A percentile compares a stretch with the other conserved stretches of the same genome.
phyloP scores from a whole-genome alignment of 1,140 invertebrate genomes.

The Drosophila novamexicana region DNA sequence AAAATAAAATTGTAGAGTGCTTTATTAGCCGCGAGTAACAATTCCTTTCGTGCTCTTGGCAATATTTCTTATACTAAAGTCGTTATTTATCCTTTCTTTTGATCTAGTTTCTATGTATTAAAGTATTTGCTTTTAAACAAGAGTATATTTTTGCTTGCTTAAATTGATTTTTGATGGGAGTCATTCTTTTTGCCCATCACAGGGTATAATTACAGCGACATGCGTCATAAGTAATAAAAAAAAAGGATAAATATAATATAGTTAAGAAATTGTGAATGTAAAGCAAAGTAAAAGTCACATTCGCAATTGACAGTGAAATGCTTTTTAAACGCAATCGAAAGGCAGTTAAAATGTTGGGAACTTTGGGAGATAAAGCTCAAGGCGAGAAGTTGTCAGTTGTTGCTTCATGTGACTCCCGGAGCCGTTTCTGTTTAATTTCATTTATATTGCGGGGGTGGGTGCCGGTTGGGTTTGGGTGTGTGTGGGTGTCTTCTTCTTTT shows the following conservation, averaged over 20 bases:
- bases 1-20: background rate
- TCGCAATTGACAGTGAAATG: constrained; percentile 78
- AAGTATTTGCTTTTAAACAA: no score
- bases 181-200: background rate
- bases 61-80: no score
- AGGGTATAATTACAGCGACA: constrained; percentile 55
- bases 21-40: no score
- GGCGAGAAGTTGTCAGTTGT: constrained; percentile 39
- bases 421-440: constrained; percentile 56
- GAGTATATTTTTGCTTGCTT: no score
- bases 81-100: no score
- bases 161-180: no score
- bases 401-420: constrained; percentile 12
- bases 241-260: constrained; percentile 10
- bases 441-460: constrained; percentile 34
- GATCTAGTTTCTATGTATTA: no score
- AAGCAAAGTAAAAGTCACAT: constrained; percentile 37
- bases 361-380: constrained; percentile 9
- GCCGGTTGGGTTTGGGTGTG: background rate
- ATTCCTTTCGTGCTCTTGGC: no score
- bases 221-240: constrained; percentile 53
- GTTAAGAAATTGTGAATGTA: constrained; percentile 33
- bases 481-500: constrained; percentile 14
- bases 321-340: constrained; percentile 60
- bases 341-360: constrained; percentile 22